Evolutionary conservation across 2,888 invertebrate genomes (phyloP), one percentile per base, ranked within the genome.

Genomic region (Dusona sp.): DNA sequence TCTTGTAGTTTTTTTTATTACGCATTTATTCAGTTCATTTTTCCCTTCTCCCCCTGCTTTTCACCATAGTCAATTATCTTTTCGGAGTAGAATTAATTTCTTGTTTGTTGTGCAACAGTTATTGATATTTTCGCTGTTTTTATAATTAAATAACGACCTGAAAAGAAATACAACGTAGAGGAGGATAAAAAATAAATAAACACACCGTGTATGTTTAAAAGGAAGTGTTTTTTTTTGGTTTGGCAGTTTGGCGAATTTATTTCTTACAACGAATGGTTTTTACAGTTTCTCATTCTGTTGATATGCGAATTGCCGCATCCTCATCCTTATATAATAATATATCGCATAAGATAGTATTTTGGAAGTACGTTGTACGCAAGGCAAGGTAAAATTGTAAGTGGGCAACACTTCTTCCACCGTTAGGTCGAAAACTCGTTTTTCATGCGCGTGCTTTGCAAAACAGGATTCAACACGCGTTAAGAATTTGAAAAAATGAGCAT

Each of bases 401-500:
- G 16, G 7, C n/a, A 67, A 67, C 19, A 67, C 67, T 11, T 67
- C 67, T 22, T 67, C 67, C 36, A 67, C 22, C 3, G 38, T 67
- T 0, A 38, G 3, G 13, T 67, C 67, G 11, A 38, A 67, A 38
- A 67, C 67, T 22, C 42, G n/a, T 38, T 36, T 36, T 36, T 38
- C 19, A 67, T 38, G 36, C 1, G 67, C 67, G 38, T 67, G 67
- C 19, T 67, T 67, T 1, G 67, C 38, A 42, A 67, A 67, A 22
- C 67, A 67, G n/a, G 67, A 67, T 22, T 67, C 67, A 16, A 67
- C 22, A 38, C 42, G 67, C 1, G 36, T 22, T 8, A 78, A 54
- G 0, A 78, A 36, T 38, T 78, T 65, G 22, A 67, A 78, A 51
- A 78, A 78, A 29, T 67, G 65, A 1, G 48, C 36, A 36, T 78